These are phyloP conservation scores for Phalacrocorax pelagicus DNA, from an alignment of 2,113 vertebrate genomes.

Conservation along the genomic window DNA sequence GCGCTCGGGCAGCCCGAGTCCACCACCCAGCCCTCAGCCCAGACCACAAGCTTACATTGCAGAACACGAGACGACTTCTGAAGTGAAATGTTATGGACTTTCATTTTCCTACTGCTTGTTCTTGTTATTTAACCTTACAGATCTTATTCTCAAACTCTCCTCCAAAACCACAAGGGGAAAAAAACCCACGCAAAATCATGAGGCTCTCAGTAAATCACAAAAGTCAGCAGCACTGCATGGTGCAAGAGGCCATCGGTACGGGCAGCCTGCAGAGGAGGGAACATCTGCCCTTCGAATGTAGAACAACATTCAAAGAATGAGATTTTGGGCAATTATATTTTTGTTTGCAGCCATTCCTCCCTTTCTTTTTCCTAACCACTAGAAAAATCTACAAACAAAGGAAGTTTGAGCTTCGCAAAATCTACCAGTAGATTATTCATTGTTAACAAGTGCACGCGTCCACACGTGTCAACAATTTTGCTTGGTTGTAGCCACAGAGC, in stretches of 20 bases:
- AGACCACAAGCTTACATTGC: neutral
- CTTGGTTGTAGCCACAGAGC: accelerated
- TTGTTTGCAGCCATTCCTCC: neutral
- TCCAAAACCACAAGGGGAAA: neutral
- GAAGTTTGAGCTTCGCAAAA: neutral
- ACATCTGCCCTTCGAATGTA: neutral
- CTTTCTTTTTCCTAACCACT: neutral
- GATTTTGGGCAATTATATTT: neutral
- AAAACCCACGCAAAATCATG: neutral
- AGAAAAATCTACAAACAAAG: neutral
- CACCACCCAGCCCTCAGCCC: neutral
- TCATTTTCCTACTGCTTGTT: neutral
- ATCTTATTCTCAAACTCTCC: neutral
- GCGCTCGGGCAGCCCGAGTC: neutral
- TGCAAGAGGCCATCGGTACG: neutral
- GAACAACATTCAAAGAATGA: neutral
- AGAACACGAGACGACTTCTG: neutral
- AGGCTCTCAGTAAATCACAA: neutral
- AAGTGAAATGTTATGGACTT: accelerated
- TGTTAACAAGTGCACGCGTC: neutral
- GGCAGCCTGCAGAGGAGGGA: neutral
- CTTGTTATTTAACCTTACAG: neutral
- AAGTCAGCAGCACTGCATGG: neutral
- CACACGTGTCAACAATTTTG: neutral
- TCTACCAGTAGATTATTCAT: neutral